phyloP scores from a whole-genome alignment of 1,140 invertebrate genomes.

The Scaptomyza montana region DNA sequence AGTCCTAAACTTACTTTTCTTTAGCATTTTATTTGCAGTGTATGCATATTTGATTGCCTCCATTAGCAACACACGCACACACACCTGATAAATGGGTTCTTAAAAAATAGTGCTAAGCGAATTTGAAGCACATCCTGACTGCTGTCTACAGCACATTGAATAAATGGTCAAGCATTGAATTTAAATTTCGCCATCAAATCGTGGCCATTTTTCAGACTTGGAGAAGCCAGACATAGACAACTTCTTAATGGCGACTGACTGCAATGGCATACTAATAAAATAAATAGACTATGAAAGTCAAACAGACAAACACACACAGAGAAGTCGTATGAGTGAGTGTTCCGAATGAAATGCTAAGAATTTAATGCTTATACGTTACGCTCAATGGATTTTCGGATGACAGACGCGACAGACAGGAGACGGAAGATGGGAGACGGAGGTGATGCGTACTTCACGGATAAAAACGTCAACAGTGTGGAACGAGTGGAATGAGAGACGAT shows the following conservation, averaged over 20 bases:
- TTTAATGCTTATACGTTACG: conserved; percentile 55
- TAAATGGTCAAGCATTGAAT: conserved; percentile 1
- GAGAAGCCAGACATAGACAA: conserved; percentile 10
- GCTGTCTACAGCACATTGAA: background rate
- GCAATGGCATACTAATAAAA: conserved; percentile 60
- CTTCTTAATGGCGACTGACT: conserved; percentile 20
- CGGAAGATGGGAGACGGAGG: background rate
- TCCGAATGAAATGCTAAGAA: conserved; percentile 35
- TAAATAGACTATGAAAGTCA: conserved; percentile 63
- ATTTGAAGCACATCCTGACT: background rate
- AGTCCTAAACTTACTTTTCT: too few species aligned
- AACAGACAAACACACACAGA: background rate
- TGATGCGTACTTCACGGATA: conserved; percentile 11
- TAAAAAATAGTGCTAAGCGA: background rate
- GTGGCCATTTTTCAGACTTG: background rate
- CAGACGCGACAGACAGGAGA: conserved; percentile 13
- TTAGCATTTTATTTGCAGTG: background rate
- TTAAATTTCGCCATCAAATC: conserved; percentile 19
- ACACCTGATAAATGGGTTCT: background rate
- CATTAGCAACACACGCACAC: background rate
- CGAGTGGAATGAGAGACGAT: background rate
- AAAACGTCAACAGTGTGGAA: conserved; percentile 32
- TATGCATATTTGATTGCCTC: background rate
- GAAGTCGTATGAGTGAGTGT: background rate
- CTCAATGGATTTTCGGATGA: conserved; percentile 61